phyloP scores from a whole-genome alignment of 2,888 invertebrate genomes.

The Syrphus vitripennis region DNA sequence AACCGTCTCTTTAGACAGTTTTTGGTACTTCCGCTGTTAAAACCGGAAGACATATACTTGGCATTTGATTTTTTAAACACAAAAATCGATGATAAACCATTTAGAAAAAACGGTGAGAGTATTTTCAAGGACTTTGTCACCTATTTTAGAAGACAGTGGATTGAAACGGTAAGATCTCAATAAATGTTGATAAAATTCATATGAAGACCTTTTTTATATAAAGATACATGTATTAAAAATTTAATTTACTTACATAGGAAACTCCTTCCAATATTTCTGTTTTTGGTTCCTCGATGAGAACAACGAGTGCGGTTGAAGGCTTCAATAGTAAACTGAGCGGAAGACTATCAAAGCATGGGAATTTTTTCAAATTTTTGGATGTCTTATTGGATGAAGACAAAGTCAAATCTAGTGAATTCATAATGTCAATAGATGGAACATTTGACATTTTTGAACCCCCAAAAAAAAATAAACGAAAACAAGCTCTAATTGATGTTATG shows the following conservation, averaged over 20 bases:
- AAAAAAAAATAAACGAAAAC: no score
- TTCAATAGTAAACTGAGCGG: constrained; percentile 9
- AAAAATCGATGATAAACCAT: constrained; percentile 2
- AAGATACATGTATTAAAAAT: no score
- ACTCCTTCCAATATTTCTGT: background rate
- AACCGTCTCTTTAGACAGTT: background rate
- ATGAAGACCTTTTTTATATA: no score
- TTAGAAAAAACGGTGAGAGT: constrained; percentile 14
- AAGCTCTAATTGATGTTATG: no score
- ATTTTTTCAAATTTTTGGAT: constrained; percentile 18
- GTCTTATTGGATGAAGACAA: constrained; percentile 5
- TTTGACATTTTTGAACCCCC: no score
- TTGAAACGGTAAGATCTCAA: no score
- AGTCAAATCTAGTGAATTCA: no score
- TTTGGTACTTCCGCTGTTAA: background rate
- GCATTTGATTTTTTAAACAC: background rate
- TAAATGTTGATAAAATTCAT: no score
- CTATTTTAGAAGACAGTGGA: background rate
- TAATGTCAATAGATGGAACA: background rate
- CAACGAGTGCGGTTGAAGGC: background rate
- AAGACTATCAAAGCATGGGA: background rate
- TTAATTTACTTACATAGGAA: background rate
- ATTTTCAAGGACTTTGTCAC: constrained; percentile 10
- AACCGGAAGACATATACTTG: no score
- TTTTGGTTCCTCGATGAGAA: constrained; percentile 8